Base-by-base conservation (phyloP, 2,113 vertebrate species). In the Corydoras maculifer region DNA sequence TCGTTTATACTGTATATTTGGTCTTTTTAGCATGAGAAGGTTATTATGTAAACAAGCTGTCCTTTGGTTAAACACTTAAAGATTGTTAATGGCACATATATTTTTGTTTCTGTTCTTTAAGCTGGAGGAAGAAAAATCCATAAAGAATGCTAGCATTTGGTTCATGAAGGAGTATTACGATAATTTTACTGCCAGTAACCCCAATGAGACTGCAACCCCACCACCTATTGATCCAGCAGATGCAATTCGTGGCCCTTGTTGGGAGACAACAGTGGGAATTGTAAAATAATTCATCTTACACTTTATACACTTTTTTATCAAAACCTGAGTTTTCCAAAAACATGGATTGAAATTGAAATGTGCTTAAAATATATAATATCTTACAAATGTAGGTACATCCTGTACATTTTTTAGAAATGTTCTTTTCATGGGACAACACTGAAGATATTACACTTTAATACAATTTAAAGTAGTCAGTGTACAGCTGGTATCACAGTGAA, bases 201-300 rank as follows among this genome's bases (percentile, higher is more conserved):
- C 77, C 43, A 91, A 91, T 0, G 81, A 82, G 79, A 90, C 88
- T 0, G 68, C 80, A 67, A 92, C 89, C 0, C 87, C 90, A 3
- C 89, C 91, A 8, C 91, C 92, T 62, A 87, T 94, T 13, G 69
- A 90, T 76, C 95, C 96, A 0, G 89, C 90, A n/a, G 96, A 99
- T 0, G 82, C 96, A 72, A 94, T 96, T 82, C 88, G 95, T 69
- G 96, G 96, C 66, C 93, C 96, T 50, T 99, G 97, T 87, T 99
- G 97, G 96, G 97, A 99, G 87, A 99, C 96, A 0, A 92, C 91
- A 0, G 96, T 99, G 0, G 96, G 97, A 82, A 92, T 97, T 9
- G 96, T 98, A 91, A 92, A 86, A 77, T 64, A 3, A 9, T n/a
- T 62, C 57, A 53, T 66, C 72, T 69, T 67, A 63, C 48, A 63